phyloP scores from a whole-genome alignment of 92 coral and sea anemone species.

The Ricordea florida region DNA sequence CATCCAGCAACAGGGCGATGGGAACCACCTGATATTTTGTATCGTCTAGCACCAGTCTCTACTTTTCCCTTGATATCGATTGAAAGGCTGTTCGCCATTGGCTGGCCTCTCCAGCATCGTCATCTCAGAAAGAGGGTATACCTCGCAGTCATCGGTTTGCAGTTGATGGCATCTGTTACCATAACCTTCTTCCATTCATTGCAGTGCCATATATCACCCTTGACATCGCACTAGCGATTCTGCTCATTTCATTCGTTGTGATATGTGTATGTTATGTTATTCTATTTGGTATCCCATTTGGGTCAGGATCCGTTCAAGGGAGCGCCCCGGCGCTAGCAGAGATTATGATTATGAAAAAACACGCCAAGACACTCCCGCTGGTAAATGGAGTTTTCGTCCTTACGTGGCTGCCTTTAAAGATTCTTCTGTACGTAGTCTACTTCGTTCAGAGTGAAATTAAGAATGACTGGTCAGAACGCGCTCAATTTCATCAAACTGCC shows the following conservation, averaged over 20 bases:
- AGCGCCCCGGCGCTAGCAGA: background rate
- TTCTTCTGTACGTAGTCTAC: constrained; percentile 39
- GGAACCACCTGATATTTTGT: constrained; percentile 35
- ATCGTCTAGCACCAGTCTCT: constrained; percentile 54
- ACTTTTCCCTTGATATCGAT: constrained; percentile 39
- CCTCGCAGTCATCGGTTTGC: constrained; percentile 10
- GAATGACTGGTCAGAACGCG: background rate
- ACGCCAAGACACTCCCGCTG: constrained; percentile 33
- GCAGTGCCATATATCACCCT: constrained; percentile 7
- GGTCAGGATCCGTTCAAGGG: constrained; percentile 2
- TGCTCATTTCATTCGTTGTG: constrained; percentile 8
- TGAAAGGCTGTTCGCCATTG: constrained; percentile 54
- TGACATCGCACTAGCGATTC: constrained; percentile 29
- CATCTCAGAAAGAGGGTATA: constrained; percentile 8
- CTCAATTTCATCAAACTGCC: constrained; percentile 41
- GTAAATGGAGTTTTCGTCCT: constrained; percentile 45
- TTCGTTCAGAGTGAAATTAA: constrained; percentile 28
- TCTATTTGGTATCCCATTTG: too few species aligned
- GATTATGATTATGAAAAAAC: constrained; percentile 41
- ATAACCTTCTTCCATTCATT: constrained; percentile 1
- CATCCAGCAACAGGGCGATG: constrained; percentile 1
- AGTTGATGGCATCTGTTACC: constrained; percentile 31
- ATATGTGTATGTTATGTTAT: background rate
- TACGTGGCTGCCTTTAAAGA: constrained; percentile 62
- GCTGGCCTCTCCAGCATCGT: constrained; percentile 59